Evolutionary conservation across 2,113 vertebrate genomes (phyloP), one percentile per base, ranked within the genome.

Genomic region (Tragelaphus strepsiceros): DNA sequence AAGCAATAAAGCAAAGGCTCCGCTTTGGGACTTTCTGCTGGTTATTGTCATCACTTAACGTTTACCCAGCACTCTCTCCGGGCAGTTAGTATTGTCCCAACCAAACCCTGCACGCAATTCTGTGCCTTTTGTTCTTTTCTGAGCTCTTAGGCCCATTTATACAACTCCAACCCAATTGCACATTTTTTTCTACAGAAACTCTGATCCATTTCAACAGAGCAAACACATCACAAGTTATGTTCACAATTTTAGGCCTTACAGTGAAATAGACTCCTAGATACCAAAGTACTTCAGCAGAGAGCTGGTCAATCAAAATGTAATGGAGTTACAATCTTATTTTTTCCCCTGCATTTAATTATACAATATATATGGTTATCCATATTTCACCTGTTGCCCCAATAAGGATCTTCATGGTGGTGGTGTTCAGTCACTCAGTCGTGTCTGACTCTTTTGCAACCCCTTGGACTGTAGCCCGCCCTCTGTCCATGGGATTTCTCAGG

Each of bases 101-200:
- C 32, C 0, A 0, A 77, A 96, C 64, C 19, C 30, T 10, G 14
- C 59, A 12, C 0, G 0, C 26, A 92, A 22, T 32, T 77, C 71
- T 61, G 61, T 96, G 74, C 64, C 39, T 56, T 78, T 13, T 19
- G 43, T 74, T 49, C 96, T 91, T 97, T 91, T 64, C n/a, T 26
- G 71, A 92, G 35, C 88, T 56, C 13, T 26, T 84, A 43, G 0
- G n/a, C 22, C 64, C 54, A 16, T 39, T 88, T 43, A n/a, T 26
- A 61, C 58, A 90, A 53, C 16, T 51, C 30, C 30, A 51, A 54
- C 24, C 28, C 32, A 80, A 26, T 0, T 54, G 80, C 32, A 64
- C 24, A 6, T 61, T 81, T 28, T 74, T 91, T 88, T 61, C 21
- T 61, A 51, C 15, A 51, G 32, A 84, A 62, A 58, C 91, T 90